These are phyloP conservation scores for Helleia helle DNA, from an alignment of 2,888 invertebrate species.

Conservation along the genomic window DNA sequence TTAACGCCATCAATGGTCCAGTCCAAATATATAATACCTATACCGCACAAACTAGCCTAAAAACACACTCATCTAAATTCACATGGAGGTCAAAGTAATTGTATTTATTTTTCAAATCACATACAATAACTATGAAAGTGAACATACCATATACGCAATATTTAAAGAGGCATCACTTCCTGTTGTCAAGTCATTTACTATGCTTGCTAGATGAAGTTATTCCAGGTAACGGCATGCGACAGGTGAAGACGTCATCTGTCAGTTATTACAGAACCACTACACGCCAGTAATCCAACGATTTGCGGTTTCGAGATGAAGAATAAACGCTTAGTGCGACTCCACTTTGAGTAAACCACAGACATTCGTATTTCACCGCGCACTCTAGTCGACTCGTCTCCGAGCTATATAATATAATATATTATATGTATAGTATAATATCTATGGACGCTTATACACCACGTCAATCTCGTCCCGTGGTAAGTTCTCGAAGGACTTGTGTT, in stretches of 20 bases:
- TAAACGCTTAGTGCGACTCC: constrained; percentile 49
- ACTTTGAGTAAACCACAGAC: constrained; percentile 53
- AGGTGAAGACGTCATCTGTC: constrained; percentile 46
- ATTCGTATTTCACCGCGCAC: constrained; percentile 27
- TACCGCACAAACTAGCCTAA: too few species aligned
- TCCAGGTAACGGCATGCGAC: constrained; percentile 46
- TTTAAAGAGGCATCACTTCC: background rate
- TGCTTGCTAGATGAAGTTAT: constrained; percentile 29
- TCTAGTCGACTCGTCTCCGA: too few species aligned
- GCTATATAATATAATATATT: too few species aligned
- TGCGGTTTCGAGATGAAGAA: constrained; percentile 49
- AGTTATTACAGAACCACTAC: constrained; percentile 41
- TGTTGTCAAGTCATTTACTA: background rate
- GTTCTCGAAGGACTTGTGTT: too few species aligned
- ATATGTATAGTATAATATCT: too few species aligned
- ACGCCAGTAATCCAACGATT: constrained; percentile 40
- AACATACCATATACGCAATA: constrained; percentile 1
- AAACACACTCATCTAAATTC: too few species aligned
- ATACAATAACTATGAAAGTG: constrained; percentile 1
- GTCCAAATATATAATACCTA: too few species aligned
- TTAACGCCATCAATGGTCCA: too few species aligned
- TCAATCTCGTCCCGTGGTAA: too few species aligned
- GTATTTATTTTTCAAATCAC: background rate
- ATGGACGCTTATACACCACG: too few species aligned
- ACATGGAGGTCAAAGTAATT: constrained; percentile 5